Conservation (phyloP, 2,888 invertebrate species). For the Galerucella nymphaeae region DNA sequence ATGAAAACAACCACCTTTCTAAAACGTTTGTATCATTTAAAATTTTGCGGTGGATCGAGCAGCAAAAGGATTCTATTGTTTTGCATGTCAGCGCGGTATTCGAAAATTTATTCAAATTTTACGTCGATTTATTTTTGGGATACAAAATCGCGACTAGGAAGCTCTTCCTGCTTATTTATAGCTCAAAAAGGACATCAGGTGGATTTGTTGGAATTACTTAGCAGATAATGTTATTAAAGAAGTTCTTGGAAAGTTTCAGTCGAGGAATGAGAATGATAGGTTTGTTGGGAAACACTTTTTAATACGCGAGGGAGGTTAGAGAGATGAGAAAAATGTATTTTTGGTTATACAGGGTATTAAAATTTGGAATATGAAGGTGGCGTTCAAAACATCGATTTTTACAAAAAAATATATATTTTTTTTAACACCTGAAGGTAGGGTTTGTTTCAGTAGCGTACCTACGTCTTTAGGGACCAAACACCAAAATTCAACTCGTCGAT, state of each 20-base stretch:
- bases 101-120: slow-evolving; percentile 11
- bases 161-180: background rate
- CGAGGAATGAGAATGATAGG: background rate
- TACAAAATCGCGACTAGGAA: background rate
- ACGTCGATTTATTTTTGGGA: background rate
- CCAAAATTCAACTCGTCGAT: no score
- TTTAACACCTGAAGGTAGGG: no score
- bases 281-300: no score
- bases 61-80: background rate
- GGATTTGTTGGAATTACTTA: background rate
- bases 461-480: no score
- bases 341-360: no score
- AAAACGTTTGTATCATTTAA: slow-evolving; percentile 4
- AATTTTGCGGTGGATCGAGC: background rate
- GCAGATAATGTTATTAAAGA: background rate
- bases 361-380: no score
- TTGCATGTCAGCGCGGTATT: background rate
- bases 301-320: no score
- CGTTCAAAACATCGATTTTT: no score
- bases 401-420: no score
- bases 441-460: no score
- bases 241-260: background rate
- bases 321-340: no score
- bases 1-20: background rate
- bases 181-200: background rate